Evolutionary conservation across 2,888 invertebrate genomes (phyloP), one percentile per base, ranked within the genome.

Genomic region (Hydraecia micacea): DNA sequence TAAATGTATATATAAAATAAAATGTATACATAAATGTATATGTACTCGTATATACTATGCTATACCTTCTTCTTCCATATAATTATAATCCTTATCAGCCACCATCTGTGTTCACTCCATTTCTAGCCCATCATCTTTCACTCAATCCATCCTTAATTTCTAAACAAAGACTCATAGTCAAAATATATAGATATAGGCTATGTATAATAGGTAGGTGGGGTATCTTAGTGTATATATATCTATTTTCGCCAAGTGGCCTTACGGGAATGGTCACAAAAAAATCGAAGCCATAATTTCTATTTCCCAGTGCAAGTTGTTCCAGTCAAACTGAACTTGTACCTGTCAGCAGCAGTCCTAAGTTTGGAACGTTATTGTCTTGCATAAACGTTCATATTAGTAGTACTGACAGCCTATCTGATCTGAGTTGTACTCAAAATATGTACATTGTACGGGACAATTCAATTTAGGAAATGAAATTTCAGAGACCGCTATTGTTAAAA

Each of bases 251-350:
- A 55, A 25, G 25, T 28, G 6, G 6, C 18, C 11, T 11, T 21
- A 69, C 13, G 21, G 15, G 2, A 46, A 77, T 60, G 11, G 42
- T 42, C 36, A 36, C 58, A 28, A 11, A 46, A 71, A 83, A 79
- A n/a, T n/a, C 13, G 4, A 7, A 62, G 6, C 60, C 15, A 25
- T 18, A 49, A 71, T 76, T 71, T 63, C 60, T 58, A 67, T 77
- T 46, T 25, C n/a, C 32, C 62, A 8, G 46, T 60, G n/a, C 42
- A 66, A 75, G 55, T 66, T 81, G 83, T 70, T 73, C 18, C 52
- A 63, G 58, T 75, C 58, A 46, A 70, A n/a, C 62, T 15, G 66
- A 72, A 72, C 74, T 78, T 84, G 86, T 84, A 75, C 15, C 52
- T 83, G 86, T 78, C 86, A 74, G 13, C 32, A 60, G 21, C 18